Base-by-base conservation (phyloP, 2,888 invertebrate species). In the Busseola fusca region DNA sequence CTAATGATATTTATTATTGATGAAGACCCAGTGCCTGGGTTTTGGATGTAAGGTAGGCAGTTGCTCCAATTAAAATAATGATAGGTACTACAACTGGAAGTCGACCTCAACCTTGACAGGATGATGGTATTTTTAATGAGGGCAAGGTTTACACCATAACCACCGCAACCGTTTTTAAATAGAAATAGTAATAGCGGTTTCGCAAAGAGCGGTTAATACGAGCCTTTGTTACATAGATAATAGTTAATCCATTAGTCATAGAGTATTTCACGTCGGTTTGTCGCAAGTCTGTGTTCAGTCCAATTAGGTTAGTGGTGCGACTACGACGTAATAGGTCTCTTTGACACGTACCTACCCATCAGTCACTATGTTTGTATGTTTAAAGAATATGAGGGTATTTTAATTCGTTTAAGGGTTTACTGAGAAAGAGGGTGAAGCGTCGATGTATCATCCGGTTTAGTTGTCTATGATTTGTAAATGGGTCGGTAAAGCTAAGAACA, bases 281-380 rank as follows among this genome's bases (percentile, higher is more conserved):
- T 60, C 54, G 50, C 68, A 57, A 54, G 60, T 60, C 30, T 52
- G 25, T 62, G 50, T 42, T 45, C 45, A 60, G 21, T 60, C 27
- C 72, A 81, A 81, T 81, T 80, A 81, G 71, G 69, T 76, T 73
- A 81, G 71, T 79, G 65, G 66, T 62, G 64, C 5, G 69, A 45
- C 58, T 0, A 21, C 62, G 56, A 56, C 52, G 58, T 60, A 62
- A 69, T 65, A 57, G 48, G 30, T 58, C 64, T 42, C 48, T 68
- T 68, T 72, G 84, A 72, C 69, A 72, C 40, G 64, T n/a, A 40
- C 30, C 56, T n/a, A 40, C 30, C 56, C 64, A 81, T 77, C 69
- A 63, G 48, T 83, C 81, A 81, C 34, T n/a, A 52, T 70, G 72
- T 69, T 78, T 74, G 63, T 69, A 45, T 72, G 50, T 70, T 66